Base-by-base conservation (phyloP, 2,113 vertebrate species). In the Cochlearius cochlearius region DNA sequence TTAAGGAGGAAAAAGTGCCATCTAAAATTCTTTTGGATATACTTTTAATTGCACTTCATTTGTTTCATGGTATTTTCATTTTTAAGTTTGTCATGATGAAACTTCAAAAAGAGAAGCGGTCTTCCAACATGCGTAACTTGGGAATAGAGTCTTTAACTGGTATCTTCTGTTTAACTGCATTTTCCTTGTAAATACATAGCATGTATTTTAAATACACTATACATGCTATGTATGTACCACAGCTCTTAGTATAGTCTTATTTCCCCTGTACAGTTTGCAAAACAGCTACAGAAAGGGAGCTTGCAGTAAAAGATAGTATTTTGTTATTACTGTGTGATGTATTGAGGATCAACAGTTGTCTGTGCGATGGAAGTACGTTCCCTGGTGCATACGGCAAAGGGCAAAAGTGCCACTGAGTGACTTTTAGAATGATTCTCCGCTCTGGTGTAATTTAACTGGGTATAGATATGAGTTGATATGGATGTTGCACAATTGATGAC, bases 211-310 rank as follows among this genome's bases (percentile, higher is more conserved):
- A n/a, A n/a, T n/a, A n/a, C n/a, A 26, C 36, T 39, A 1, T 49
- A 2, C 2, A 1, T 19, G 10, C n/a, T 45, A 1, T 55, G 4
- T n/a, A 4, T 59, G 80, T 81, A 36, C 18, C 23, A 19, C 16
- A 34, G 20, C 14, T 71, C 11, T 34, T 34, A 32, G 9, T 41
- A 5, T 8, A 10, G 30, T 69, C 32, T 84, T 53, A 60, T 23
- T 80, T 38, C 11, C 20, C 12, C 10, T 36, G 5, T 15, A 15
- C 12, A 19, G 18, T 50, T 45, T 45, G n/a, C 10, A 41, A 39
- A 81, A 27, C 12, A 34, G 10, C 34, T 56, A 2, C 14, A 86
- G 50, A 29, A 50, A 52, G 19, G 2, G 30, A 36, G 34, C 39
- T 8, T 21, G 18, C 14, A 45, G 12, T 52, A 34, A 39, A 49